phyloP scores from a whole-genome alignment of 2,888 invertebrate species.

The Lysandra bellargus region DNA sequence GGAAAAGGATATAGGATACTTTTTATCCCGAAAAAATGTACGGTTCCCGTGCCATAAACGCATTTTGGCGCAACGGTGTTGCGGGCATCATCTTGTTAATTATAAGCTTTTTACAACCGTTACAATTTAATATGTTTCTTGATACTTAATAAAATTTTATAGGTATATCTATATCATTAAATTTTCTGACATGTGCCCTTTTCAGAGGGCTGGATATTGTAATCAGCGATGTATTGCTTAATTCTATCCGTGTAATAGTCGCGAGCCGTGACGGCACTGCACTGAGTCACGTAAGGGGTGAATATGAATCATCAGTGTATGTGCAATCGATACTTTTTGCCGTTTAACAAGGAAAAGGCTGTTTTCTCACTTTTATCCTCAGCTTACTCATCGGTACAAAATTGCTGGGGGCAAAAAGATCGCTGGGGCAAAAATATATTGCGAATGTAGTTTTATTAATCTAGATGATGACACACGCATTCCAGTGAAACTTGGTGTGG shows the following conservation, averaged over 20 bases:
- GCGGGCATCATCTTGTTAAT: too few relatives aligned
- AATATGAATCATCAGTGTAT: constrained; percentile 25
- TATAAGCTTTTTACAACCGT: too few relatives aligned
- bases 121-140: background rate
- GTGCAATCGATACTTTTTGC: constrained; percentile 24
- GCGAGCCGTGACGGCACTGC: constrained; percentile 12
- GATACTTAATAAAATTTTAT: background rate
- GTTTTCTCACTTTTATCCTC: constrained; percentile 5
- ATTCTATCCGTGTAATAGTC: constrained; percentile 10
- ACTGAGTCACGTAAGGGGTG: constrained; percentile 27
- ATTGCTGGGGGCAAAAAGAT: background rate
- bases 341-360: background rate
- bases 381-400: constrained; percentile 11
- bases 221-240: constrained; percentile 6
- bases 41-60: too few relatives aligned
- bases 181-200: background rate
- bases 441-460: background rate
- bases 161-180: background rate
- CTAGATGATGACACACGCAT: background rate
- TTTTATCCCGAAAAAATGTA: too few relatives aligned
- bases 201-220: background rate
- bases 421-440: constrained; percentile 3
- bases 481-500: background rate
- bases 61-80: too few relatives aligned
- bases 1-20: too few relatives aligned